Evolutionary conservation across 2,797 vertebrate species (phyloP).

Genomic region (Graptemys geographica): DNA sequence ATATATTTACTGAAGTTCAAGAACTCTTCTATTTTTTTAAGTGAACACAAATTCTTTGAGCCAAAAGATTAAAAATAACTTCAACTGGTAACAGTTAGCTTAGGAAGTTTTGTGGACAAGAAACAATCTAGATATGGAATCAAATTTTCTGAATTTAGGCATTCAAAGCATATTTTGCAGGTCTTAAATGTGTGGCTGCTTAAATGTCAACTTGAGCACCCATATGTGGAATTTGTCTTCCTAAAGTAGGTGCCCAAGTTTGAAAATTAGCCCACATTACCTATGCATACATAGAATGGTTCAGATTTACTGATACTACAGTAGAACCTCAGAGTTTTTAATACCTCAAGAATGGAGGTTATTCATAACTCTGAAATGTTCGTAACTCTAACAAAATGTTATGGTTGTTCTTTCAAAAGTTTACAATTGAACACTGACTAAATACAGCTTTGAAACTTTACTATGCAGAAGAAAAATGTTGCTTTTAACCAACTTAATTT

Average conservation of each 20-base stretch:
- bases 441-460: too few species aligned
- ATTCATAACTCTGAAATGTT: too few species aligned
- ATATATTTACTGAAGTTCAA: background rate
- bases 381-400: too few species aligned
- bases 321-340: too few species aligned
- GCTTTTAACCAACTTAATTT: too few species aligned
- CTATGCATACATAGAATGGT: accelerated
- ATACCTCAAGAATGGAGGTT: too few species aligned
- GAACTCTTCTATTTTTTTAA: background rate
- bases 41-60: too few species aligned
- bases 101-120: background rate
- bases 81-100: too few species aligned
- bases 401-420: too few species aligned
- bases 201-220: background rate
- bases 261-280: background rate
- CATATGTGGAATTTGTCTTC: background rate
- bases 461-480: too few species aligned
- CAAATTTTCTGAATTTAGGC: background rate
- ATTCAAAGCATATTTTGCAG: background rate
- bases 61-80: too few species aligned
- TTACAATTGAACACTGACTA: too few species aligned
- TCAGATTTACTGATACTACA: background rate
- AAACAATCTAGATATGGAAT: background rate
- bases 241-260: accelerated
- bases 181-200: background rate